phyloP scores from a whole-genome alignment of 2,113 vertebrate species.

The Pangasianodon gigas region DNA sequence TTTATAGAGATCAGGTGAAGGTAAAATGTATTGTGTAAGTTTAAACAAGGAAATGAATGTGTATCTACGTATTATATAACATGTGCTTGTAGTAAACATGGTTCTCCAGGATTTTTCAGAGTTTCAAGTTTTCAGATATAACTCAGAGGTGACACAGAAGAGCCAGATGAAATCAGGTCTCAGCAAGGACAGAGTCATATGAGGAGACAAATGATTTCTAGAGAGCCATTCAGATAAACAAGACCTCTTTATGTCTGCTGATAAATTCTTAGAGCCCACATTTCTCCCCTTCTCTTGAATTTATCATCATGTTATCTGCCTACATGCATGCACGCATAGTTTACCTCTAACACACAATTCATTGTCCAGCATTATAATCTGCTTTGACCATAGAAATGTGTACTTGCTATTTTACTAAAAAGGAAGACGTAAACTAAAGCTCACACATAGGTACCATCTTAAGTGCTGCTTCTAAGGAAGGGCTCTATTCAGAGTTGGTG shows the following conservation, averaged over 20 bases:
- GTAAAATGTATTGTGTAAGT: background rate
- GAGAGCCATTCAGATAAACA: background rate
- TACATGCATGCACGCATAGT: background rate
- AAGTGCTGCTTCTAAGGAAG: background rate
- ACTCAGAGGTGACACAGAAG: background rate
- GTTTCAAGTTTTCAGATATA: background rate
- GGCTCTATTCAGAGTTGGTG: background rate
- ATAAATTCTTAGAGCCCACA: background rate
- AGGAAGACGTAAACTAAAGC: background rate
- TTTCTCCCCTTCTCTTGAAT: background rate
- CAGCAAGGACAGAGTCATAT: background rate
- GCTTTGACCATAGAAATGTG: background rate
- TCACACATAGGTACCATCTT: background rate
- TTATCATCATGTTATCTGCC: background rate
- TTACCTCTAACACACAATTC: background rate
- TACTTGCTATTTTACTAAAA: background rate
- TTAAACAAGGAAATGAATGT: background rate
- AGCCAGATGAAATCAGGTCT: background rate
- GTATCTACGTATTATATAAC: background rate
- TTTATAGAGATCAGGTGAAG: background rate
- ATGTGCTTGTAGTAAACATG: background rate
- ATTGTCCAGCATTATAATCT: background rate
- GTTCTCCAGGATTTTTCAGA: background rate
- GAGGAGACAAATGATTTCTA: background rate
- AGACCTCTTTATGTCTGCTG: conserved; percentile 3